Conservation (phyloP, 1,140 invertebrate species). For the Aradophagus sp. region DNA sequence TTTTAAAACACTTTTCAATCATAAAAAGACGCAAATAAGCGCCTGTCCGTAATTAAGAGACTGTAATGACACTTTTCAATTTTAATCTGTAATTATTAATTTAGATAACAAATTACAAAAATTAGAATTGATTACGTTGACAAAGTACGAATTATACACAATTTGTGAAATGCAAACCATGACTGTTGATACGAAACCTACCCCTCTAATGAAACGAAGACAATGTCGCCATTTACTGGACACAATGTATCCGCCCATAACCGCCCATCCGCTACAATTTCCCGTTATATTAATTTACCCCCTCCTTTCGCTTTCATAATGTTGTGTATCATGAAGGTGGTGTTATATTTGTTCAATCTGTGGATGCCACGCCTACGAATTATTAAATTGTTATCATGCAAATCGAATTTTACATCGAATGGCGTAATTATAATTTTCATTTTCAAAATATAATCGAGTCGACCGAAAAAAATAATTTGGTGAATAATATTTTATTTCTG, state of each 20-base stretch:
- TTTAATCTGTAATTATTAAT: too few relatives aligned
- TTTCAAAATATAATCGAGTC: too few relatives aligned
- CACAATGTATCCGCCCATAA: conserved; percentile 62
- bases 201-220: conserved; percentile 7
- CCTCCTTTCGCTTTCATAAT: conserved; percentile 51
- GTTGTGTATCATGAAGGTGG: conserved; percentile 43
- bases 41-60: too few relatives aligned
- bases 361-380: conserved; percentile 59
- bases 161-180: conserved; percentile 14
- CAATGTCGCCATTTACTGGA: conserved; percentile 58
- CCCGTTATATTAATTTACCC: conserved; percentile 60
- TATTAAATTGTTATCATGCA: conserved; percentile 2
- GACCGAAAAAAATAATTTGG: too few relatives aligned
- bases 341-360: conserved; percentile 58
- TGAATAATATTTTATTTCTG: too few relatives aligned
- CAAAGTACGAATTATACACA: not conserved
- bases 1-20: too few relatives aligned
- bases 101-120: too few relatives aligned
- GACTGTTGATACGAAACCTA: not conserved
- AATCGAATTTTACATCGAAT: conserved; percentile 3
- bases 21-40: too few relatives aligned
- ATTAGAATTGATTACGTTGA: too few relatives aligned
- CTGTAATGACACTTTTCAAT: too few relatives aligned
- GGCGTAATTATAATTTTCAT: not conserved
- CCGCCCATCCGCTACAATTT: conserved; percentile 57